Evolutionary conservation across 2,888 invertebrate species (phyloP).

Genomic region (Philereme vetulata): DNA sequence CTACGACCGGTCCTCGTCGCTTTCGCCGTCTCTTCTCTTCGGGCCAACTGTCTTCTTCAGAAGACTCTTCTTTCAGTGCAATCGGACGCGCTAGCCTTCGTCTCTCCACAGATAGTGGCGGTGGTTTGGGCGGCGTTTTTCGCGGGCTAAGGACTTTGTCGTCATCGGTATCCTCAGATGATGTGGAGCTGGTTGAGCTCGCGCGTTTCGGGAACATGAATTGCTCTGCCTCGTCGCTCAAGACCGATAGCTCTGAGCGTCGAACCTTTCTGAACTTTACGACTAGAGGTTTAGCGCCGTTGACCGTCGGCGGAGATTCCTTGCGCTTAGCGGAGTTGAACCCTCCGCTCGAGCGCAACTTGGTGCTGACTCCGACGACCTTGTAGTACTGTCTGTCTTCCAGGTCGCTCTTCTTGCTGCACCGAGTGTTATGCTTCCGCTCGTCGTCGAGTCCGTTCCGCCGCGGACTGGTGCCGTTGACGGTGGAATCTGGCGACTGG

Average conservation of each 20-base stretch:
- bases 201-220: constrained; percentile 92
- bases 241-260: constrained; percentile 87
- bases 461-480: constrained; percentile 60
- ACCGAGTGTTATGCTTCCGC: constrained; percentile 63
- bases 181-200: constrained; percentile 80
- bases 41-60: constrained; percentile 75
- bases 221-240: constrained; percentile 94
- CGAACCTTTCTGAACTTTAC: constrained; percentile 90
- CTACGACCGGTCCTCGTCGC: constrained; percentile 51
- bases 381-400: constrained; percentile 86
- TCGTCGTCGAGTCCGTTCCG: constrained; percentile 68
- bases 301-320: constrained; percentile 79
- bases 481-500: constrained; percentile 61
- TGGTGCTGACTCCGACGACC: constrained; percentile 88
- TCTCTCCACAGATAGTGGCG: constrained; percentile 60
- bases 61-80: constrained; percentile 76
- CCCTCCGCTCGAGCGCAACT: constrained; percentile 85
- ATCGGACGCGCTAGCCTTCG: constrained; percentile 68
- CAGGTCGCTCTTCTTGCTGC: constrained; percentile 57
- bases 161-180: constrained; percentile 83
- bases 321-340: constrained; percentile 58
- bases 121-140: constrained; percentile 60
- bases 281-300: constrained; percentile 83
- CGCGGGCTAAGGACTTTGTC: constrained; percentile 62
- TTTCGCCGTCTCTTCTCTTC: constrained; percentile 64